Evolutionary conservation across 1,140 invertebrate genomes (phyloP).

Genomic region (Platorchestia sp.): DNA sequence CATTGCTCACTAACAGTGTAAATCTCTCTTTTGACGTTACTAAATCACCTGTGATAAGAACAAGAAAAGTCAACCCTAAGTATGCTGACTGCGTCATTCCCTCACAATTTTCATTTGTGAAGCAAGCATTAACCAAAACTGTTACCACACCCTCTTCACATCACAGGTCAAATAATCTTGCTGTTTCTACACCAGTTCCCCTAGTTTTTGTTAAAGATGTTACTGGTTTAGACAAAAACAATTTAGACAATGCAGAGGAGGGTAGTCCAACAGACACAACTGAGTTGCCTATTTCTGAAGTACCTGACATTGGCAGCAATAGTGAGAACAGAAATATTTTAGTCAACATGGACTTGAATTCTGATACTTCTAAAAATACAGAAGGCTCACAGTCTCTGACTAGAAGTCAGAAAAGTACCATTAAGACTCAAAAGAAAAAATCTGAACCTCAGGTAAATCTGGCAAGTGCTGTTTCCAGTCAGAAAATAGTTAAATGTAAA

Average conservation of each 20-base stretch:
- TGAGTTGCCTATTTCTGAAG: not conserved
- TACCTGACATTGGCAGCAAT: not conserved
- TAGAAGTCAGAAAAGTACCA: not conserved
- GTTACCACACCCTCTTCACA: not conserved
- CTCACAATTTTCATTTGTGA: not conserved
- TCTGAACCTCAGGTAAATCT: not conserved
- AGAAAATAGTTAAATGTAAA: not conserved
- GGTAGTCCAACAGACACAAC: not conserved
- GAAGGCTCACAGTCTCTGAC: not conserved
- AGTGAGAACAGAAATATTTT: not conserved
- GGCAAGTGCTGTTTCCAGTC: not conserved
- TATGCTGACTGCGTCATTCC: conserved; percentile 2
- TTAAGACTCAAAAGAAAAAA: not conserved
- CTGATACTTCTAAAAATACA: not conserved
- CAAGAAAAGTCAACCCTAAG: conserved; percentile 36
- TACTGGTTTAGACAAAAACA: not conserved
- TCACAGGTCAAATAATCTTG: not conserved
- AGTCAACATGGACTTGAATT: not conserved
- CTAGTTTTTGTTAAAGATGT: not conserved
- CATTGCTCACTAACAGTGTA: not conserved
- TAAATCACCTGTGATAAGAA: not conserved
- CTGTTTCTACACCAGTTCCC: not conserved
- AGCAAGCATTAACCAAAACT: not conserved
- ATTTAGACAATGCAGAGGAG: not conserved
- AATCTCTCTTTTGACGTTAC: not conserved